Conservation (phyloP, 2,797 vertebrate species). For the Naso thynnoides region DNA sequence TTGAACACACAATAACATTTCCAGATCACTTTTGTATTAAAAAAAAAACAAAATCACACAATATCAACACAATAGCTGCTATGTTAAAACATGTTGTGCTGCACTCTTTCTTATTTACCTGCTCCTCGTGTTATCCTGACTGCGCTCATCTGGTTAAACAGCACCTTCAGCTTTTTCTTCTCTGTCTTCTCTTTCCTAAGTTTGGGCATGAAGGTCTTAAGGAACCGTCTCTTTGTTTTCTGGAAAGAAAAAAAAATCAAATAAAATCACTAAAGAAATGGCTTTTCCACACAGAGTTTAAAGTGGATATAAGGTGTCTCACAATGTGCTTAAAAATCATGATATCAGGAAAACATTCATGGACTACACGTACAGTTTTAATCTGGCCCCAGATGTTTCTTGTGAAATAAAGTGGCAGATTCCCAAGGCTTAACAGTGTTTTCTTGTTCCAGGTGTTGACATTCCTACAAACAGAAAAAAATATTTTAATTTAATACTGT, state of each 20-base stretch:
- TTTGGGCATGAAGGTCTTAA: slow-evolving; percentile 63
- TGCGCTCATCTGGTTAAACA: slow-evolving; percentile 55
- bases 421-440: slow-evolving; percentile 64
- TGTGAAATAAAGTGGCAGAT: slow-evolving; percentile 74
- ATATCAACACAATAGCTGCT: neutral
- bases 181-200: slow-evolving; percentile 57
- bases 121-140: slow-evolving; percentile 37
- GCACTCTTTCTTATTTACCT: slow-evolving; percentile 50
- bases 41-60: neutral
- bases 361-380: slow-evolving; percentile 47
- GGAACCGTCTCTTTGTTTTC: slow-evolving; percentile 61
- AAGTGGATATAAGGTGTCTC: neutral
- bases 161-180: slow-evolving; percentile 50
- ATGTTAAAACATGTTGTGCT: neutral
- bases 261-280: neutral
- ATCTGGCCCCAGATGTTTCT: slow-evolving; percentile 64
- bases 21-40: neutral
- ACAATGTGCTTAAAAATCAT: neutral
- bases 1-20: neutral
- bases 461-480: slow-evolving; percentile 56
- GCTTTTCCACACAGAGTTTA: neutral
- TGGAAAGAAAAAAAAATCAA: slow-evolving; percentile 37
- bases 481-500: neutral
- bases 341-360: neutral
- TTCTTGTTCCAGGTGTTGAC: slow-evolving; percentile 61